Percentiles rank a stretch among this genome's conserved stretches.
Conservation (phyloP, 2,888 invertebrate species). For the Dolichomitus sp. region DNA sequence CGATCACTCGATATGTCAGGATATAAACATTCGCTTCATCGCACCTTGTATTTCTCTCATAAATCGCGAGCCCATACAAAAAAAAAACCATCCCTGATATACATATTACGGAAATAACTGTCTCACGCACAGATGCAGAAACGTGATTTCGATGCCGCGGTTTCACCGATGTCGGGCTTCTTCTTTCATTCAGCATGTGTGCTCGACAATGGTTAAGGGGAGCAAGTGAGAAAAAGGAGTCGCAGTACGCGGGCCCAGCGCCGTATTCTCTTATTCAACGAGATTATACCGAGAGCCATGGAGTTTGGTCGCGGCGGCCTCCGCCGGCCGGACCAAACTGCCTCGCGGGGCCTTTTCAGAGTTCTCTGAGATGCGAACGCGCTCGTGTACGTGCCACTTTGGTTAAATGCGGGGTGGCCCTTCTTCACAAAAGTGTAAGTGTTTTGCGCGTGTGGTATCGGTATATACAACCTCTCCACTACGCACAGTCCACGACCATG, state of each 20-base stretch:
- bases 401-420: slow-evolving; percentile 79
- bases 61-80: not conserved
- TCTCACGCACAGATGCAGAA: slow-evolving; percentile 43
- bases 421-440: slow-evolving; percentile 75
- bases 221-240: slow-evolving; percentile 26
- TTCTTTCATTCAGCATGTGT: slow-evolving; percentile 12
- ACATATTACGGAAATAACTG: slow-evolving; percentile 18
- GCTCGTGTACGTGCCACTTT: slow-evolving; percentile 79
- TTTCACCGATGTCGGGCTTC: slow-evolving; percentile 54
- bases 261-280: slow-evolving; percentile 64
- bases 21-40: not conserved
- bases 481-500: slow-evolving; percentile 8
- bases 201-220: not conserved
- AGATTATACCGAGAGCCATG: slow-evolving; percentile 55
- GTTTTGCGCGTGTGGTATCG: slow-evolving; percentile 70
- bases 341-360: slow-evolving; percentile 68
- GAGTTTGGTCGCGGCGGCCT: slow-evolving; percentile 50
- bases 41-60: not conserved
- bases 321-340: slow-evolving; percentile 71
- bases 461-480: not conserved
- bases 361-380: slow-evolving; percentile 57
- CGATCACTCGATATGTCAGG: not conserved
- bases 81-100: not conserved
- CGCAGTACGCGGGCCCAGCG: slow-evolving; percentile 5
- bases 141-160: slow-evolving; percentile 69